Evolutionary conservation across 1,140 invertebrate genomes (phyloP).

Genomic region (Panagrolaimus sp.): DNA sequence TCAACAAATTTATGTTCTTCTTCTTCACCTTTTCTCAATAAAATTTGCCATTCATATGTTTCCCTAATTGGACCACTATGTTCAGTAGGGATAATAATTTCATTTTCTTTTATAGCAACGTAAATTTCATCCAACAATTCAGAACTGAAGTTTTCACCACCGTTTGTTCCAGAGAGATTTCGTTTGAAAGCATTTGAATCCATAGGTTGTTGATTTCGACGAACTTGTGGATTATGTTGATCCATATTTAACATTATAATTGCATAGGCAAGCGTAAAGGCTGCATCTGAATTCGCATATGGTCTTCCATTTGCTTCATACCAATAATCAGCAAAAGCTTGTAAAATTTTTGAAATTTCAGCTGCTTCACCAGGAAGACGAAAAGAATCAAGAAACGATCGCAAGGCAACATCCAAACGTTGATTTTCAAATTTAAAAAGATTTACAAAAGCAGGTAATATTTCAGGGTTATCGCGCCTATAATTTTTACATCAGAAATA

Average conservation of each 20-base stretch:
- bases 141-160: conserved; percentile 83
- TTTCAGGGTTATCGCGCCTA: conserved; percentile 64
- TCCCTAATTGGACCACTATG: conserved; percentile 86
- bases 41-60: conserved; percentile 92
- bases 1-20: conserved; percentile 36
- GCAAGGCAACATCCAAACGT: conserved; percentile 84
- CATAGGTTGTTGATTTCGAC: conserved; percentile 52
- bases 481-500: not conserved
- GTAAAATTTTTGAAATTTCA: conserved; percentile 84
- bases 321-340: conserved; percentile 63
- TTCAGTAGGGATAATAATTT: conserved; percentile 98
- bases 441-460: conserved; percentile 68
- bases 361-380: conserved; percentile 93
- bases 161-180: conserved; percentile 88
- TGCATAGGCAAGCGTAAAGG: conserved; percentile 92
- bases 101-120: conserved; percentile 86
- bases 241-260: conserved; percentile 99
- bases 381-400: conserved; percentile 89
- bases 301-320: conserved; percentile 72
- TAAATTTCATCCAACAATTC: conserved; percentile 89
- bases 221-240: conserved; percentile 79
- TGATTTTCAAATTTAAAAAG: conserved; percentile 82
- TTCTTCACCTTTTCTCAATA: conserved; percentile 70
- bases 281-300: conserved; percentile 87
- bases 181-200: conserved; percentile 71